Base-by-base conservation (phyloP, 2,797 vertebrate genomes). In the Cuculus canorus region DNA sequence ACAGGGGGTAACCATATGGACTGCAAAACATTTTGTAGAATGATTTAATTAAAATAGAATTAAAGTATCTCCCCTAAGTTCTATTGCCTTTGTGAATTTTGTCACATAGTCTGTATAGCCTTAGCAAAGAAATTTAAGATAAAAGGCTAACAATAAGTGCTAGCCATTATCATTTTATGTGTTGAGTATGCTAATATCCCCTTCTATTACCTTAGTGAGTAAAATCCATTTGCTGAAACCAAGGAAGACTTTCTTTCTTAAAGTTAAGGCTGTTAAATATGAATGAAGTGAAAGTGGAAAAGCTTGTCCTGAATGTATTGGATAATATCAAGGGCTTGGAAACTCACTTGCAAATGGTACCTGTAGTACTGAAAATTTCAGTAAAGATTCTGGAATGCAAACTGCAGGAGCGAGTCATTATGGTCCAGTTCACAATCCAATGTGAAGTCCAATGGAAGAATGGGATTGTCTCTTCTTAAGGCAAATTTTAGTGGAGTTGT, bases 261-360 rank as follows among this genome's bases (percentile, higher is more conserved):
- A 3, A 1, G 17, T 76, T 82, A 56, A 64, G 14, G 8, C 11
- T 68, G 87, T 93, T 86, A 93, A 96, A 92, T 69, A 93, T 91
- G 41, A 77, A 93, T 94, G 27, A 78, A 69, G n/a, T 47, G 32
- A 83, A 95, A 91, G 72, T 78, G 69, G 61, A 92, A 94, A 92
- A 90, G 4, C 79, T 95, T 96, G 91, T 87, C 14, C 41, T 82
- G 35, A 75, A 63, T 69, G 22, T 57, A 85, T 13, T 66, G 24
- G 25, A 50, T 69, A 85, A 69, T 27, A 57, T 64, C 35, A 91
- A 93, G 39, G 4, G 27, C 25, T 68, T 86, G 53, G 27, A 92
- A 91, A 81, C 52, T 57, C 64, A 81, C 39, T 65, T 85, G 21
- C 50, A 72, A 79, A 11, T 47, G 13, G 15, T 93, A 79, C 28